Percentiles rank a stretch among this genome's conserved stretches.
These are phyloP conservation scores for Boulengeromyrus knoepffleri DNA, from an alignment of 2,113 vertebrate genomes.

Conservation along the genomic window DNA sequence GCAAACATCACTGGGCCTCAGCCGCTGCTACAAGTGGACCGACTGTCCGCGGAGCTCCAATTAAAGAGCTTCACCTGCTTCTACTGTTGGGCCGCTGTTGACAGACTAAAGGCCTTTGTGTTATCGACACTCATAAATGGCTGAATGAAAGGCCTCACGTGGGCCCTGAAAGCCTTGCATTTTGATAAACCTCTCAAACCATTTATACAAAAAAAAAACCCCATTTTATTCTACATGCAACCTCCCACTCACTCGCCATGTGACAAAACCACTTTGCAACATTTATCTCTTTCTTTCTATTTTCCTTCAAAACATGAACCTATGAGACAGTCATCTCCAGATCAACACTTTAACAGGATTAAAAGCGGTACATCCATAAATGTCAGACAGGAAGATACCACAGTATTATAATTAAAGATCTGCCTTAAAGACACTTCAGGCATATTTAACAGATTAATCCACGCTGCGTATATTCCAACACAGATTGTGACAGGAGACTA, in stretches of 20 bases:
- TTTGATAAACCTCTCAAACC: slow-evolving; percentile 35
- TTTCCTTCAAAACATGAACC: neutral
- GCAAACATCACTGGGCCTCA: slow-evolving; percentile 31
- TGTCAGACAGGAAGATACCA: slow-evolving; percentile 12
- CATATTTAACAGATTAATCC: slow-evolving; percentile 2
- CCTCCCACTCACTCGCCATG: neutral
- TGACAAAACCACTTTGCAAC: neutral
- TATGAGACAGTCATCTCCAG: neutral
- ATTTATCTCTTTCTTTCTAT: slow-evolving; percentile 20
- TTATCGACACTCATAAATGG: slow-evolving; percentile 34
- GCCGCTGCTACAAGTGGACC: slow-evolving; percentile 30
- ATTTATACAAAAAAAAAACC: slow-evolving; percentile 19
- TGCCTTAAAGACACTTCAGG: neutral
- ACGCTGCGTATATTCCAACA: neutral
- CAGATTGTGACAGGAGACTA: neutral
- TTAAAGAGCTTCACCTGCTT: slow-evolving; percentile 54
- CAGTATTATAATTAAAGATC: neutral
- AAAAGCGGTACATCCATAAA: slow-evolving; percentile 4
- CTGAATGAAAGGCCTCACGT: neutral
- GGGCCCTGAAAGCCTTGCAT: slow-evolving; percentile 33
- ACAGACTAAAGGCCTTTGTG: slow-evolving; percentile 35
- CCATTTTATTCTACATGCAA: slow-evolving; percentile 27
- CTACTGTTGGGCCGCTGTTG: slow-evolving; percentile 36
- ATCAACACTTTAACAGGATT: neutral
- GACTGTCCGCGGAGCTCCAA: slow-evolving; percentile 41